Conservation (phyloP, 2,888 invertebrate species). For the Lypha dubia region DNA sequence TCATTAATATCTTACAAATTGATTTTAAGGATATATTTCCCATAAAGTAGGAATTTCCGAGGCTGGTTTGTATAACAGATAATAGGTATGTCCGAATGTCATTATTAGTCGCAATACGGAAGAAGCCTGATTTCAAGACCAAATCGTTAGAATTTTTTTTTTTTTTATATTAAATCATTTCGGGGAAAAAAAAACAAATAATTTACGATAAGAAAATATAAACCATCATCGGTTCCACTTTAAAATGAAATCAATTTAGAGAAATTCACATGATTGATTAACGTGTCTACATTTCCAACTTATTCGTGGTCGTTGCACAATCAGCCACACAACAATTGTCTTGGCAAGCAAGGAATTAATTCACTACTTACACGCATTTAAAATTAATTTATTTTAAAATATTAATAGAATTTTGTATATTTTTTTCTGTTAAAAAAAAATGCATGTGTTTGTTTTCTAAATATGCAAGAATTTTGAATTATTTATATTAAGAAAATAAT, state of each 20-base stretch:
- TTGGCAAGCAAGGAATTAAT: conserved; percentile 1
- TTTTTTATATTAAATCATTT: too few relatives aligned
- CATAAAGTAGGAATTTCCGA: too few relatives aligned
- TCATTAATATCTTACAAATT: too few relatives aligned
- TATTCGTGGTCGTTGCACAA: conserved; percentile 4
- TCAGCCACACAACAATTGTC: background rate
- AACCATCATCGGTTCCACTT: background rate
- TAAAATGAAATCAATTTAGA: conserved; percentile 22
- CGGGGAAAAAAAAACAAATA: conserved; percentile 21
- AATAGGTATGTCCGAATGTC: too few relatives aligned
- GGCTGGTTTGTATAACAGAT: too few relatives aligned
- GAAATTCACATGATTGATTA: conserved; percentile 37
- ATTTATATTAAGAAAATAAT: background rate
- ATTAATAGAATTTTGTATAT: background rate
- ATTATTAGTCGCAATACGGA: too few relatives aligned
- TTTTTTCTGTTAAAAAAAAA: background rate
- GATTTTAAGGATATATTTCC: too few relatives aligned
- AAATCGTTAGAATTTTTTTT: too few relatives aligned
- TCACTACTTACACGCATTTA: background rate
- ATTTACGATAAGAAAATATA: background rate
- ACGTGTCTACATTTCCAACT: background rate
- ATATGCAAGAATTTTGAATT: conserved; percentile 45
- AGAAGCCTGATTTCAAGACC: too few relatives aligned
- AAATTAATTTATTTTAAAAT: conserved; percentile 11
- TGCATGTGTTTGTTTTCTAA: conserved; percentile 13